Conservation (phyloP, 2,797 vertebrate species). For the Poeciliopsis turneri region DNA sequence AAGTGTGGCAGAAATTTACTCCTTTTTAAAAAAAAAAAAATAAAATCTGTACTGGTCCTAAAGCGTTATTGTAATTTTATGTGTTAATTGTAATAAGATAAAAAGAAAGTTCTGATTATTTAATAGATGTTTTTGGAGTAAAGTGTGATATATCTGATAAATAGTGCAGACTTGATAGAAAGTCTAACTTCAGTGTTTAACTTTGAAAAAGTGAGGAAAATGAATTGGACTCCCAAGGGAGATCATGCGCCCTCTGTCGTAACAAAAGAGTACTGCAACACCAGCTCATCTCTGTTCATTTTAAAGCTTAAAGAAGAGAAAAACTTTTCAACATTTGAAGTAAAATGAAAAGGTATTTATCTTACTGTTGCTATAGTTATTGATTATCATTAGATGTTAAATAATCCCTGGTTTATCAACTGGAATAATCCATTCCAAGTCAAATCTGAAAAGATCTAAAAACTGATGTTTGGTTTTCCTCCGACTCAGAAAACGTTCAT, state of each 20-base stretch:
- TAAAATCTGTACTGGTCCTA: no score
- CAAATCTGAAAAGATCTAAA: not conserved
- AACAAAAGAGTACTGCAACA: conserved; percentile 12
- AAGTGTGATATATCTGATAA: not conserved
- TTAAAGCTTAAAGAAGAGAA: not conserved
- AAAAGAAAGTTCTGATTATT: conserved; percentile 13
- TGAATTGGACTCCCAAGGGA: not conserved
- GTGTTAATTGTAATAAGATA: conserved; percentile 24
- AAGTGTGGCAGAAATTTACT: no score
- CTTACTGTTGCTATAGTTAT: not conserved
- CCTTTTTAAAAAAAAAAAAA: no score
- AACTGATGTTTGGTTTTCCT: not conserved
- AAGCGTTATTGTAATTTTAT: no score
- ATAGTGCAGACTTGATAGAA: not conserved
- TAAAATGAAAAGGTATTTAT: not conserved
- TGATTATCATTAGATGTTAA: not conserved
- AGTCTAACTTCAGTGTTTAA: not conserved
- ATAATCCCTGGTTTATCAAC: not conserved
- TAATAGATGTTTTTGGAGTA: conserved; percentile 15
- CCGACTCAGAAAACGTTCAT: not conserved
- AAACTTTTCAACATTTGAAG: not conserved
- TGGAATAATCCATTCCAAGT: not conserved
- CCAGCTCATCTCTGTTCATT: not conserved
- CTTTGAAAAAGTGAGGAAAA: not conserved
- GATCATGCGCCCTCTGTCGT: conserved; percentile 25